phyloP scores from a whole-genome alignment of 2,113 vertebrate genomes.

The Equus quagga region DNA sequence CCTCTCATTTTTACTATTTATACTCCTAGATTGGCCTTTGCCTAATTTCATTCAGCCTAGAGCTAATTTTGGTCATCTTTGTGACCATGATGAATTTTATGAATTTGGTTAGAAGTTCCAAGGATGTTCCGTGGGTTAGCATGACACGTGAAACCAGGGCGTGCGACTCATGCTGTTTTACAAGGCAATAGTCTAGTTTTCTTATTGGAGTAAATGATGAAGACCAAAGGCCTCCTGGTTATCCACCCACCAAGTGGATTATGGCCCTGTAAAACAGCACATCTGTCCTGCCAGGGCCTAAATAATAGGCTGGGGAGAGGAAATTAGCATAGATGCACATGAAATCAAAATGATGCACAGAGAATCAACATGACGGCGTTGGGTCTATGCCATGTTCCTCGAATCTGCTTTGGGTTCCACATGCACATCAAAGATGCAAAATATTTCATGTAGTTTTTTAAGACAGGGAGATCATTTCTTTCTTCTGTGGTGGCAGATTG shows the following conservation, averaged over 20 bases:
- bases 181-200: conserved; percentile 34
- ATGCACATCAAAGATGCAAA: neutral
- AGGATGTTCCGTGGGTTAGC: neutral
- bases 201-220: conserved; percentile 62
- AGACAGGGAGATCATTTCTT: conserved; percentile 66
- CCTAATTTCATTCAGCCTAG: neutral
- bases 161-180: conserved; percentile 61
- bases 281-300: conserved; percentile 59
- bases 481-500: conserved; percentile 61
- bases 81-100: neutral
- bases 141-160: neutral
- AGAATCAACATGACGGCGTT: conserved; percentile 31
- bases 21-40: neutral
- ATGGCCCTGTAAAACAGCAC: conserved; percentile 62
- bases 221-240: conserved; percentile 61
- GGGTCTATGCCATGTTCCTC: neutral
- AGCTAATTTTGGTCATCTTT: conserved; percentile 1
- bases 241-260: neutral
- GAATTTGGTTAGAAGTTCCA: conserved; percentile 23
- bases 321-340: conserved; percentile 60
- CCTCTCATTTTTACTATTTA: neutral
- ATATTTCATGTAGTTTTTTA: neutral
- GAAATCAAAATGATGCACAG: neutral
- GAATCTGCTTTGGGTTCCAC: conserved; percentile 44
- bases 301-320: conserved; percentile 56